phyloP scores from a whole-genome alignment of 2,113 vertebrate genomes.

The Pollimyrus isidori region DNA sequence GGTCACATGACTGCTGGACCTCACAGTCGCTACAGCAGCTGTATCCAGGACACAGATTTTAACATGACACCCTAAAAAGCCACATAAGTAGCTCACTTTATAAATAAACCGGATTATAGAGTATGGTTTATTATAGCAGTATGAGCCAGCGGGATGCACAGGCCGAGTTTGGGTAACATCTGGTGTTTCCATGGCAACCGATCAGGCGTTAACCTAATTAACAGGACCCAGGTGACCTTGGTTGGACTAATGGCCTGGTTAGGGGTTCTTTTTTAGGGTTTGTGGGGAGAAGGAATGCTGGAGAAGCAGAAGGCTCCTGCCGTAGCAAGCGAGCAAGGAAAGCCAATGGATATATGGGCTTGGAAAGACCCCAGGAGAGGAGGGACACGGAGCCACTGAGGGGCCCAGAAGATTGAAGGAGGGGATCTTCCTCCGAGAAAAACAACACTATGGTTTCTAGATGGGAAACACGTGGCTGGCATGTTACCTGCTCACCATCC shows the following conservation, averaged over 20 bases:
- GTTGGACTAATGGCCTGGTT: conserved; percentile 3
- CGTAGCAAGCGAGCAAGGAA: background rate
- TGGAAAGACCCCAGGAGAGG: background rate
- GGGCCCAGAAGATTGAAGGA: background rate
- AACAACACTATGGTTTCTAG: background rate
- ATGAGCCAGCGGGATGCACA: background rate
- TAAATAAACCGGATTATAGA: background rate
- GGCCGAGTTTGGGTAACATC: background rate
- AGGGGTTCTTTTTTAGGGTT: background rate
- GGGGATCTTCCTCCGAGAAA: background rate
- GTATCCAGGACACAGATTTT: background rate
- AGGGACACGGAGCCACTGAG: background rate
- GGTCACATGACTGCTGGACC: background rate
- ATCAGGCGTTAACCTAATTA: background rate
- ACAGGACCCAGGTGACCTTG: conserved; percentile 4
- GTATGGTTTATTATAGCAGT: background rate
- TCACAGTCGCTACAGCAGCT: background rate
- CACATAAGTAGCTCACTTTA: background rate
- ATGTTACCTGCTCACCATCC: background rate
- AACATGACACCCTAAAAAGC: background rate
- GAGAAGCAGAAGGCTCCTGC: background rate
- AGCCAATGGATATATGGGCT: background rate
- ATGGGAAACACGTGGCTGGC: background rate
- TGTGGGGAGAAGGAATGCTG: background rate
- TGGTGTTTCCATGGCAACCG: background rate